These are phyloP conservation scores for Atlantisia rogersi DNA, from an alignment of 2,113 vertebrate genomes.

Conservation along the genomic window DNA sequence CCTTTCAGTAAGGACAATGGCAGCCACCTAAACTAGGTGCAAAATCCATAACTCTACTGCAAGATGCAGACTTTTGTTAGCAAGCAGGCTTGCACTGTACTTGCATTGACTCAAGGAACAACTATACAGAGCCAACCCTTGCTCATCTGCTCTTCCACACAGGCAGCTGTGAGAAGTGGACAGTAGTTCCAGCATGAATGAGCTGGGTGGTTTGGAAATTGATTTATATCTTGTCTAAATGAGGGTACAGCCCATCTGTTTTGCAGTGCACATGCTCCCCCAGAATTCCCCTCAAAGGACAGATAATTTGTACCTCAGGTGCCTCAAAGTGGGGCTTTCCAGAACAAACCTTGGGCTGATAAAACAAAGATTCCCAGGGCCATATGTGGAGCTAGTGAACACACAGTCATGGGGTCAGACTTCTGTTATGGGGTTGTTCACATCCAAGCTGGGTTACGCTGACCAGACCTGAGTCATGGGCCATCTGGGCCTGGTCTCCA, in stretches of 20 bases:
- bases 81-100: background rate
- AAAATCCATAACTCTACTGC: background rate
- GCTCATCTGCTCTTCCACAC: background rate
- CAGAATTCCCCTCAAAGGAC: background rate
- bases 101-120: background rate
- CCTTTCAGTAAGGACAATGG: background rate
- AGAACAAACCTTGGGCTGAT: background rate
- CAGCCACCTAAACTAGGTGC: background rate
- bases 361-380: background rate
- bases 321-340: background rate
- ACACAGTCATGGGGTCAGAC: rapidly evolving
- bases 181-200: background rate
- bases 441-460: background rate
- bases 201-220: background rate
- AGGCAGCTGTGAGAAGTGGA: background rate
- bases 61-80: background rate
- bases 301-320: background rate
- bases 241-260: background rate
- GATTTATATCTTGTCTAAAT: background rate
- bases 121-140: background rate
- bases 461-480: background rate
- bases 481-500: background rate
- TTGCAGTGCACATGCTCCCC: background rate
- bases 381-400: background rate
- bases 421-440: background rate